Evolutionary conservation across 1,140 invertebrate genomes (phyloP).

Genomic region (Zaprionus vittiger): DNA sequence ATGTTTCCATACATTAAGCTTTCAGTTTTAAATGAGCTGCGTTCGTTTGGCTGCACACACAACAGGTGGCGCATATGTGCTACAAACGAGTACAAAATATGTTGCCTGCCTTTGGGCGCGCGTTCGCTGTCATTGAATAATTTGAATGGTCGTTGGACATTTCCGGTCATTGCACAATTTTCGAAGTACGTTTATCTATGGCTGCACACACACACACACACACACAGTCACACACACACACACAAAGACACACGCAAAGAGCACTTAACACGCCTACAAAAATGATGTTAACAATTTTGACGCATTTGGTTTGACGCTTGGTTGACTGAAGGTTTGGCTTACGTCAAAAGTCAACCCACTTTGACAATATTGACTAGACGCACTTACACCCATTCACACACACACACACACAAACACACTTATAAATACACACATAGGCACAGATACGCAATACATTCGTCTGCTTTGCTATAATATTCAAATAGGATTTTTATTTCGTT

Average conservation of each 20-base stretch:
- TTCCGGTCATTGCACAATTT: conserved; percentile 74
- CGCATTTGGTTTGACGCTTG: conserved; percentile 59
- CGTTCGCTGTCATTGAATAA: conserved; percentile 25
- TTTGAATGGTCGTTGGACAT: conserved; percentile 44
- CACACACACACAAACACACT: conserved; percentile 4
- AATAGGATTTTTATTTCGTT: conserved; percentile 37
- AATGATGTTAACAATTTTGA: conserved; percentile 43
- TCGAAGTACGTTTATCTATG: conserved; percentile 48
- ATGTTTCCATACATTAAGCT: background rate
- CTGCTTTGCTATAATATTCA: conserved; percentile 32
- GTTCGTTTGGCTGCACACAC: conserved; percentile 36
- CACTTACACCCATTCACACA: conserved; percentile 10
- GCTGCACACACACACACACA: conserved; percentile 19
- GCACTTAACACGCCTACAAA: conserved; percentile 59
- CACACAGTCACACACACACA: conserved; percentile 10
- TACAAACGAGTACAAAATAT: background rate
- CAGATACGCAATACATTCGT: background rate
- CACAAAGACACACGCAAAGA: conserved; percentile 7
- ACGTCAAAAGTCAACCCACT: conserved; percentile 20
- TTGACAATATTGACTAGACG: conserved; percentile 15
- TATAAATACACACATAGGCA: conserved; percentile 2
- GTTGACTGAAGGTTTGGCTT: conserved; percentile 14
- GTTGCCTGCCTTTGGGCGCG: conserved; percentile 28
- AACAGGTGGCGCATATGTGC: conserved; percentile 26
- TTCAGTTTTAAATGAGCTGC: background rate